These are phyloP conservation scores for Drosophila malerkotliana DNA, from an alignment of 1,140 invertebrate genomes.

Conservation along the genomic window DNA sequence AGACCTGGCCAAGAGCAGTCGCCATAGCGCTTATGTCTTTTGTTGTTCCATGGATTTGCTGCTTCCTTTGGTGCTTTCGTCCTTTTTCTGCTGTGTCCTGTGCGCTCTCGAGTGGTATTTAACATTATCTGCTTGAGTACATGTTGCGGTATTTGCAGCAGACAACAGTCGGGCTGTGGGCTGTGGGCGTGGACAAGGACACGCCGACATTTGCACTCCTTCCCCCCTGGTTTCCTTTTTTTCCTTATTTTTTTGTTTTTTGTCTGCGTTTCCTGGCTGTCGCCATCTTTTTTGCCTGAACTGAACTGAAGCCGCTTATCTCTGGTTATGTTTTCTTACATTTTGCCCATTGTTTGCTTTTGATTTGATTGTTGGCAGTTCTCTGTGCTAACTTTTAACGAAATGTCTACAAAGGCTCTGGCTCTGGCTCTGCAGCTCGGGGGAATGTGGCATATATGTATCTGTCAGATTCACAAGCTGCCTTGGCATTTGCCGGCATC, in stretches of 20 bases:
- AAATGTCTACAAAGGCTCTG: constrained; percentile 80
- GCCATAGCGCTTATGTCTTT: constrained; percentile 74
- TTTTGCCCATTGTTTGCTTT: constrained; percentile 82
- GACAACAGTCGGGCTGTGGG: constrained; percentile 51
- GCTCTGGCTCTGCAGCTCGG: constrained; percentile 36
- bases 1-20: constrained; percentile 34
- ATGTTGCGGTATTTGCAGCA: constrained; percentile 82
- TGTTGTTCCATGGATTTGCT: constrained; percentile 80
- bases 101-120: constrained; percentile 76
- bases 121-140: constrained; percentile 83
- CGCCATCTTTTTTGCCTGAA: constrained; percentile 77
- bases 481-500: constrained; percentile 54
- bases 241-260: constrained; percentile 31
- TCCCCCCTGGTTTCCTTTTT: constrained; percentile 3
- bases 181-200: constrained; percentile 61
- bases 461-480: constrained; percentile 70
- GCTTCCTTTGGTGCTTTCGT: constrained; percentile 57
- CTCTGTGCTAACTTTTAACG: constrained; percentile 76
- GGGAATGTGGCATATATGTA: constrained; percentile 20
- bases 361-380: constrained; percentile 81
- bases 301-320: constrained; percentile 75
- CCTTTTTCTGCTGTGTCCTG: constrained; percentile 13
- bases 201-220: constrained; percentile 65
- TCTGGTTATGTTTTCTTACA: constrained; percentile 83
- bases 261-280: constrained; percentile 75